Evolutionary conservation across 2,888 invertebrate species (phyloP).

Genomic region (Cheilosia grossa): DNA sequence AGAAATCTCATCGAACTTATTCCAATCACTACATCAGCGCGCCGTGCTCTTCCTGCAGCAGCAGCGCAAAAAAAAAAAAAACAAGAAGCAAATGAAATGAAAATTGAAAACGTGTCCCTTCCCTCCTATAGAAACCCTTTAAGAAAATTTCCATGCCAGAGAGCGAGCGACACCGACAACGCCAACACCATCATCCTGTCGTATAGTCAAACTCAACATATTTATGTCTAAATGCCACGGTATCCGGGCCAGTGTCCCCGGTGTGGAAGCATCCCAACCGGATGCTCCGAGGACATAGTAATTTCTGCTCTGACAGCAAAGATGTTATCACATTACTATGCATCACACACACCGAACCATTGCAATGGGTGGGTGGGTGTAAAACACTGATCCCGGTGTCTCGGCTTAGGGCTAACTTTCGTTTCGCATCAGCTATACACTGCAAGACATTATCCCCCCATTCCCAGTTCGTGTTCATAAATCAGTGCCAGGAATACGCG

Average conservation of each 20-base stretch:
- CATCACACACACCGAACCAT: conserved; percentile 61
- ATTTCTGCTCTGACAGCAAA: conserved; percentile 68
- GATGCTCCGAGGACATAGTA: conserved; percentile 68
- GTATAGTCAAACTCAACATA: conserved; percentile 61
- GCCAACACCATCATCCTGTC: conserved; percentile 14
- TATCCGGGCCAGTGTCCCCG: conserved; percentile 55
- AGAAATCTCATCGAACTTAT: conserved; percentile 60
- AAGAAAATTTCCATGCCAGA: conserved; percentile 16
- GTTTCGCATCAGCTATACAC: conserved; percentile 42
- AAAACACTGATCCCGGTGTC: not conserved
- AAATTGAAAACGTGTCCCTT: conserved; percentile 63
- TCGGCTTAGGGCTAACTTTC: conserved; percentile 25
- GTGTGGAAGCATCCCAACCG: conserved; percentile 54
- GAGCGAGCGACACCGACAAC: conserved; percentile 10
- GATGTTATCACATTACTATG: conserved; percentile 73
- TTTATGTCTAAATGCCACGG: conserved; percentile 69
- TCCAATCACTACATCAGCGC: conserved; percentile 33
- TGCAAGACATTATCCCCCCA: conserved; percentile 54
- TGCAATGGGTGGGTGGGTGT: conserved; percentile 11
- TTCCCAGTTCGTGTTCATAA: conserved; percentile 75
- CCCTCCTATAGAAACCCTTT: conserved; percentile 1
- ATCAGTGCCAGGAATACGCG: conserved; percentile 75
- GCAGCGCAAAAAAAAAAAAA: not conserved
- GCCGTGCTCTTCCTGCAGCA: not conserved
- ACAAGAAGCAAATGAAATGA: not conserved